phyloP scores from a whole-genome alignment of 1,140 invertebrate species.

The Heliconius eleuchia region DNA sequence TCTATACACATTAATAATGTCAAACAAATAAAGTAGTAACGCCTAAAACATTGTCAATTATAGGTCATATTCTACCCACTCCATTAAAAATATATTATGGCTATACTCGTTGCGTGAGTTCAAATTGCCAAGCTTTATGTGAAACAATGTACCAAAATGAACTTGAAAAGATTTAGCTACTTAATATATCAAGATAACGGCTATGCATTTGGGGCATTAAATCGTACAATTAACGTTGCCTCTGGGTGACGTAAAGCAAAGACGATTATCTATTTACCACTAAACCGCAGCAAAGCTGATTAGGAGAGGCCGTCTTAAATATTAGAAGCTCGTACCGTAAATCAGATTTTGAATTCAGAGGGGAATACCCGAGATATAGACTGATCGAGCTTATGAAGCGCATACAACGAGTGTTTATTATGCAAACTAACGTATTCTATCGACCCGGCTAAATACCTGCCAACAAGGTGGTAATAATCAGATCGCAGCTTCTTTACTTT shows the following conservation, averaged over 20 bases:
- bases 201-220: slow-evolving; percentile 35
- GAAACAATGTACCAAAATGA: slow-evolving; percentile 30
- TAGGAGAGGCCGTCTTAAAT: slow-evolving; percentile 57
- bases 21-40: background rate
- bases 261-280: slow-evolving; percentile 47
- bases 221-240: slow-evolving; percentile 42
- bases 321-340: slow-evolving; percentile 56
- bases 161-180: slow-evolving; percentile 37
- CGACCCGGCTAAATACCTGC: slow-evolving; percentile 30
- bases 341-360: slow-evolving; percentile 53
- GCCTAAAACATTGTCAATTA: slow-evolving; percentile 19
- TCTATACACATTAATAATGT: background rate
- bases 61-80: slow-evolving; percentile 7
- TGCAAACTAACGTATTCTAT: slow-evolving; percentile 36
- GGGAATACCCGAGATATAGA: slow-evolving; percentile 46
- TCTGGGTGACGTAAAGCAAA: slow-evolving; percentile 43
- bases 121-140: slow-evolving; percentile 21
- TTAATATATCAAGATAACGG: slow-evolving; percentile 39
- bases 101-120: slow-evolving; percentile 9
- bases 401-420: slow-evolving; percentile 54
- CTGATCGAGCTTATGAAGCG: slow-evolving; percentile 44
- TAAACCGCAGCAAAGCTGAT: slow-evolving; percentile 53
- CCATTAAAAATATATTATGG: slow-evolving; percentile 24
- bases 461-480: slow-evolving; percentile 30
- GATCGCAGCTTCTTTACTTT: slow-evolving; percentile 25